A percentile compares a stretch with the other conserved stretches of the same genome.
Evolutionary conservation across 2,113 vertebrate species (phyloP).

Genomic region (Syrmaticus mikado): DNA sequence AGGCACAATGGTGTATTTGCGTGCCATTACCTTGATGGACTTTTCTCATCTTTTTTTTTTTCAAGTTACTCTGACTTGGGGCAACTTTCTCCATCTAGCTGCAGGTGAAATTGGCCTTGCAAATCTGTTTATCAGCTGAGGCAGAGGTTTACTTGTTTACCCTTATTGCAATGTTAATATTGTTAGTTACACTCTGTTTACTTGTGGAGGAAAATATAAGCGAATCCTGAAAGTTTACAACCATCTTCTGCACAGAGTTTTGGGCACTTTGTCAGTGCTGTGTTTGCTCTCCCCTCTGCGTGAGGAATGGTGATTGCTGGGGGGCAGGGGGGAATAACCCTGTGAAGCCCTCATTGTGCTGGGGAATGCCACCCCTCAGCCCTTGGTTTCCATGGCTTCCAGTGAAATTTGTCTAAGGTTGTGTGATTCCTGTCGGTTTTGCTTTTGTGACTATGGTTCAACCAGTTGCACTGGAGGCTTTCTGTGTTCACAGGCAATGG

Average conservation of each 20-base stretch:
- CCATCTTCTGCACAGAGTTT: not conserved
- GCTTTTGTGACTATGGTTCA: not conserved
- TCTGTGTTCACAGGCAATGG: not conserved
- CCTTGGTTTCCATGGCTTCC: not conserved
- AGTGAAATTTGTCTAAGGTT: not conserved
- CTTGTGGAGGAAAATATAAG: not conserved
- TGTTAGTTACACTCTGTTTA: not conserved
- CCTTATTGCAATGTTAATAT: not conserved
- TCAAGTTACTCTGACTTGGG: not conserved
- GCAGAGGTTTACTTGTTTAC: not conserved
- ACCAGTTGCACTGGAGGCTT: not conserved
- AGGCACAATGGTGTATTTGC: not conserved
- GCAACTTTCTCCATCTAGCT: slow-evolving; percentile 20
- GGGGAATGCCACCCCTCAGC: not conserved
- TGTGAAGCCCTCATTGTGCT: not conserved
- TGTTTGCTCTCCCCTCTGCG: not conserved
- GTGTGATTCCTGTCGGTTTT: not conserved
- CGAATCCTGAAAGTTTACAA: not conserved
- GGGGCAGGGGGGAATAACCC: too few species aligned
- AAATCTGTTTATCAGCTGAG: not conserved
- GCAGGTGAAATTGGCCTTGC: slow-evolving; percentile 31
- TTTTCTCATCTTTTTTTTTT: not conserved
- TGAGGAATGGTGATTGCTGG: not conserved
- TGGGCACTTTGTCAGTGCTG: not conserved
- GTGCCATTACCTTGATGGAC: not conserved